Conservation (phyloP, 2,113 vertebrate species). For the Corapipo altera region DNA sequence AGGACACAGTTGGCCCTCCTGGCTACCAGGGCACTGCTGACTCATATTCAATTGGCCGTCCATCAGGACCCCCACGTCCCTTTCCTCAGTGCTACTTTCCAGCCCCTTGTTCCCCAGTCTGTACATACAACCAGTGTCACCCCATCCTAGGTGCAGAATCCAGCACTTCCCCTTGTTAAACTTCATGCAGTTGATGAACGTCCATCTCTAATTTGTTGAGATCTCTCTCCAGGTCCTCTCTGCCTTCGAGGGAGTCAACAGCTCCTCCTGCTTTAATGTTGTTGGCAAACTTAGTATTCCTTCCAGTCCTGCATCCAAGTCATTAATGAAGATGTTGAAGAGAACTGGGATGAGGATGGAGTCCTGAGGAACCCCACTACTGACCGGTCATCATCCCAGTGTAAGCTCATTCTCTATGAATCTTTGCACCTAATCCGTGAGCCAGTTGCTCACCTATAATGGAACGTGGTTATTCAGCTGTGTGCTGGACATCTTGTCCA, state of each 20-base stretch:
- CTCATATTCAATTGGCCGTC: neutral
- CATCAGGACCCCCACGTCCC: neutral
- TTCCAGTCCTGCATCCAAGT: neutral
- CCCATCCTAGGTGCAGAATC: neutral
- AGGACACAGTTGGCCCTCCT: neutral
- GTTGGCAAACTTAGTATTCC: neutral
- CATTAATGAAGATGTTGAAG: neutral
- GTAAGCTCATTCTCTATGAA: neutral
- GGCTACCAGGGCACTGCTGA: neutral
- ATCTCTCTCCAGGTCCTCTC: too few species aligned
- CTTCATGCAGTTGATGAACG: neutral
- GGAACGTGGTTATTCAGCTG: neutral
- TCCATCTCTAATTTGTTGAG: too few species aligned
- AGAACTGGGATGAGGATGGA: neutral
- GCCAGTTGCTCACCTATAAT: neutral
- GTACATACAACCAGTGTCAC: neutral
- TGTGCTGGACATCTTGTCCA: neutral
- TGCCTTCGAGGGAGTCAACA: too few species aligned
- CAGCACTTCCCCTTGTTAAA: neutral
- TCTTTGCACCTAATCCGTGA: neutral
- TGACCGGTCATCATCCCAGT: neutral
- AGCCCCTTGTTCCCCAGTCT: neutral
- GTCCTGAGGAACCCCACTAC: neutral
- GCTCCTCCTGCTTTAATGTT: too few species aligned
- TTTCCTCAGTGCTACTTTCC: neutral